Evolutionary conservation across 1,140 invertebrate genomes (phyloP), one percentile per base, ranked within the genome.

Genomic region (Zaprionus ornatus): DNA sequence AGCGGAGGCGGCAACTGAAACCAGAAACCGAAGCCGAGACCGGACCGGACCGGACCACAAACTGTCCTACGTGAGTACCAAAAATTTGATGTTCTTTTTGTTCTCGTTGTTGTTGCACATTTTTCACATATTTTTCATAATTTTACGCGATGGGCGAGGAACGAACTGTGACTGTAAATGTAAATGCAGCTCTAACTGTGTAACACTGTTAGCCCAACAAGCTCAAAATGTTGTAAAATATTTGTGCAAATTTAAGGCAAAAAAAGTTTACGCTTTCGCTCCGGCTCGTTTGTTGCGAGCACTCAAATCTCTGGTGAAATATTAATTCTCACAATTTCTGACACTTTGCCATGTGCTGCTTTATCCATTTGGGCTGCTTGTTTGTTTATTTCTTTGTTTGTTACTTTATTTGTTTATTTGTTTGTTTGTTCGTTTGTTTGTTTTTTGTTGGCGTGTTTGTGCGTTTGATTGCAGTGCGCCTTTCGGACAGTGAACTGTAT

Each of bases 51-150:
- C 48, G 40, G 48, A 52, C n/a, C n/a, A n/a, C 45, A 50, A 19
- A 50, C 21, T 60, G 21, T 50, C 66, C 72, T 74, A 70, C 72
- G 72, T 74, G 65, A 56, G 50, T 56, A 35, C 17, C 59, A 23
- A 57, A 52, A 63, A 35, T 32, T 35, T 56, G 59, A 19, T 42
- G 62, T 55, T 55, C 21, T 48, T 55, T 19, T 72, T 61, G 32
- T 27, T 64, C 71, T 75, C 71, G 63, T 74, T 74, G 63, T 76
- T 70, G 70, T 62, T 72, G 77, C 71, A 76, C 77, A 83, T 57
- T 85, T 84, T 77, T 77, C 80, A 87, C 83, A 87, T 83, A 87
- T 87, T 83, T 86, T 80, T 84, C 80, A 87, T 87, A 88, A 87
- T 87, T 84, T 84, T 72, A 76, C 77, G 80, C 84, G 70, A 54